Base-by-base conservation (phyloP, 1,140 invertebrate species). In the Fopius arisanus region DNA sequence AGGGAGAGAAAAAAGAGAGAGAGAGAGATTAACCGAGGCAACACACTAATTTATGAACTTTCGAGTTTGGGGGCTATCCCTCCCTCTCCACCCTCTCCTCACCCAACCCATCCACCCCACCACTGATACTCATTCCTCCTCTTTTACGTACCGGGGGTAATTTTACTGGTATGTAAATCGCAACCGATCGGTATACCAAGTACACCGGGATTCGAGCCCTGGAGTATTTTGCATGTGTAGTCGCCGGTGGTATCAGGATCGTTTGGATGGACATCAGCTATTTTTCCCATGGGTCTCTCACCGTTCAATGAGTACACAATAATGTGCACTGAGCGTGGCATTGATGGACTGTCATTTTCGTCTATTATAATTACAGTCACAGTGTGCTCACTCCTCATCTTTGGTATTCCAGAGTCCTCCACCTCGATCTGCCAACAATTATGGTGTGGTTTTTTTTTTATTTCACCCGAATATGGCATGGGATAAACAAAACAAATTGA, bases 321-420 rank as follows among this genome's bases (percentile, higher is more conserved):
- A 21, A 98, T 90, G 77, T 94, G 93, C 0, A 95, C 93, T 19
- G 93, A 94, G 77, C 97, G 90, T 7, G 96, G 90, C 14, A 91
- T 92, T 0, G 96, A 97, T 4, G 96, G 96, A 82, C 93, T 96
- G 81, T 98, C 97, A 86, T 98, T 98, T 84, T 96, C 92, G 86
- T 98, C 97, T 4, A 93, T 83, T 2, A 98, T 92, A 43, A 92
- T 90, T 23, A 98, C 92, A 9, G 90, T 91, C 16, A 97, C 89
- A 10, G 90, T 89, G 80, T 95, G 94, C 78, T 94, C 92, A 7
- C 94, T 94, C 78, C 90, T 92, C 92, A 96, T 94, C 77, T 91
- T 91, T 0, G 96, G 96, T 19, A 89, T 90, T 0, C 97, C 97
- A 77, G 92, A 96, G 83, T 99, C 97, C 86, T 94, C 93, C 6